Percentiles rank a stretch among this genome's conserved stretches.
These are phyloP conservation scores for Lasioglossum albipes DNA, from an alignment of 1,140 invertebrate genomes.

Conservation along the genomic window DNA sequence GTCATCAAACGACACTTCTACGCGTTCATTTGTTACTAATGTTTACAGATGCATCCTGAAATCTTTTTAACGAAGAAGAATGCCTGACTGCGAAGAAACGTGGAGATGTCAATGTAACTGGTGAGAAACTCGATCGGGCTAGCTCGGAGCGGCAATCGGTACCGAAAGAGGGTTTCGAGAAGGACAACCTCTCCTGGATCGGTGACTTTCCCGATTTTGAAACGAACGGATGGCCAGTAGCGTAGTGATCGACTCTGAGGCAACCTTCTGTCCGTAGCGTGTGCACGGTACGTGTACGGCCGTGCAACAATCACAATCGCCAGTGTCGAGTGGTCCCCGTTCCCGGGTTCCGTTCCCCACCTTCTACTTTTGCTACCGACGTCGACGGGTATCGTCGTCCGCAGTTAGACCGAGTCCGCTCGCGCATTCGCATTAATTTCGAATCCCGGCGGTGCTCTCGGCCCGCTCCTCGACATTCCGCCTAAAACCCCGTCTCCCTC, in stretches of 20 bases:
- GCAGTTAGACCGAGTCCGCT: constrained; percentile 78
- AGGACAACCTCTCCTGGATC: constrained; percentile 30
- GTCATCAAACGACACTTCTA: too few species aligned
- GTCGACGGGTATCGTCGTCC: constrained; percentile 68
- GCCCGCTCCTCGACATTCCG: constrained; percentile 1
- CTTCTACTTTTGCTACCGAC: constrained; percentile 46
- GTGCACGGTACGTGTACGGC: constrained; percentile 31
- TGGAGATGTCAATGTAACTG: too few species aligned
- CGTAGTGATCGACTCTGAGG: constrained; percentile 34
- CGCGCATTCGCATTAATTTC: constrained; percentile 78
- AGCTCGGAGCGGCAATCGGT: not conserved
- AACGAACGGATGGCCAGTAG: constrained; percentile 41
- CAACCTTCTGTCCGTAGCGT: constrained; percentile 39
- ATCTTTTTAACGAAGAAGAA: too few species aligned
- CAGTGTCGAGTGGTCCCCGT: constrained; percentile 24
- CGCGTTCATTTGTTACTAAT: too few species aligned
- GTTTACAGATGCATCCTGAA: too few species aligned
- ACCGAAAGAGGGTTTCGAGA: not conserved
- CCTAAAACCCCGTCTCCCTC: not conserved
- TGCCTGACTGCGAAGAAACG: too few species aligned
- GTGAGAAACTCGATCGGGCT: not conserved
- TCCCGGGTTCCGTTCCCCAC: constrained; percentile 51
- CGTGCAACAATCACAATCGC: constrained; percentile 67
- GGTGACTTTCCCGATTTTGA: constrained; percentile 61
- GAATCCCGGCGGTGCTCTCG: constrained; percentile 43